These are phyloP conservation scores for Calyptomena viridis DNA, from an alignment of 2,113 vertebrate species.

Conservation along the genomic window DNA sequence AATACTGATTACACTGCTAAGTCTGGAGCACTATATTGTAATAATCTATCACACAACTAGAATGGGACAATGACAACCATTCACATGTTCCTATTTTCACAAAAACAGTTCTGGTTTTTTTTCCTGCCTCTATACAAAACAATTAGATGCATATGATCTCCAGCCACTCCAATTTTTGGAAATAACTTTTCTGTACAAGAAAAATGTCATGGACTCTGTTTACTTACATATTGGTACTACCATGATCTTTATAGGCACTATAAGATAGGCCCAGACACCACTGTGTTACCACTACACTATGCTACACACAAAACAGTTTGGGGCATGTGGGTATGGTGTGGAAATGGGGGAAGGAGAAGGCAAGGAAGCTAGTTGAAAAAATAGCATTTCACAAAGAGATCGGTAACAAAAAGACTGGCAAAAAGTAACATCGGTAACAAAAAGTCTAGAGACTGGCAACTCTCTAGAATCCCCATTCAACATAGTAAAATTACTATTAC, in stretches of 20 bases:
- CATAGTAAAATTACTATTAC: not conserved
- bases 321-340: too few relatives aligned
- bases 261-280: not conserved
- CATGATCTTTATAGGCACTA: not conserved
- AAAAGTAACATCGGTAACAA: not conserved
- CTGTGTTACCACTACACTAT: not conserved
- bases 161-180: not conserved
- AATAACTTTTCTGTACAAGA: not conserved
- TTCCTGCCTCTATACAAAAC: not conserved
- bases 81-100: not conserved
- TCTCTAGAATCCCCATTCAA: not conserved
- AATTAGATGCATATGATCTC: not conserved
- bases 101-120: rapidly evolving
- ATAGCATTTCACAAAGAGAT: not conserved
- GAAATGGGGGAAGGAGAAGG: not conserved
- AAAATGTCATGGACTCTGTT: not conserved
- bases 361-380: not conserved
- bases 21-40: not conserved
- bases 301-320: not conserved
- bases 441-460: not conserved
- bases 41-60: not conserved
- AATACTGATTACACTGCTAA: not conserved
- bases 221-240: not conserved
- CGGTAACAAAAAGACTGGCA: not conserved
- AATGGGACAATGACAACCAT: not conserved